These are phyloP conservation scores for Bergia puertoricense DNA, from an alignment of 92 coral and sea anemone species.

Conservation along the genomic window DNA sequence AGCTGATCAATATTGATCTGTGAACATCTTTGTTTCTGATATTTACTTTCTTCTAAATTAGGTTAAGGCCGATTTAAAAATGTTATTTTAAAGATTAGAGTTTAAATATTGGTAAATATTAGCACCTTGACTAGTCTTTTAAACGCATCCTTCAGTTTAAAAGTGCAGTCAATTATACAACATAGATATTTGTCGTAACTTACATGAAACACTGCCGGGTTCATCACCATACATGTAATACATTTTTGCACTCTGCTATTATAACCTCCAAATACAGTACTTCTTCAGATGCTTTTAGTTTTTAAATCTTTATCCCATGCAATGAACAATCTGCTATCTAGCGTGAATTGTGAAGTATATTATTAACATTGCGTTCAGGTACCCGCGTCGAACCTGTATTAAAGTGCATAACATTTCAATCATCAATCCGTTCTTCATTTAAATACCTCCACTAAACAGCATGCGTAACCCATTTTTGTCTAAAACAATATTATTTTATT, in stretches of 20 bases:
- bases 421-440: neutral
- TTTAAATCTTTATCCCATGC: neutral
- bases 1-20: too few relatives aligned
- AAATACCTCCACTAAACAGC: neutral
- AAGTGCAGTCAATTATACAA: too few relatives aligned
- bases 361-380: neutral
- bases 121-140: neutral
- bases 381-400: constrained; percentile 11
- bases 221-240: too few relatives aligned
- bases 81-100: too few relatives aligned
- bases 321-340: neutral
- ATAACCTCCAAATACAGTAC: neutral
- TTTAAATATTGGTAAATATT: too few relatives aligned
- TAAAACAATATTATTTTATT: neutral
- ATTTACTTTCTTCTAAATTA: too few relatives aligned
- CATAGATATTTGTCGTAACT: too few relatives aligned
- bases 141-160: too few relatives aligned
- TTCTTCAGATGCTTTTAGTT: neutral
- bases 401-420: neutral
- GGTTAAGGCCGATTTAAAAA: too few relatives aligned
- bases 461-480: neutral
- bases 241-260: neutral
- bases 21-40: too few relatives aligned
- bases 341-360: neutral
- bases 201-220: too few relatives aligned